These are phyloP conservation scores for Hylyphantes graminicola DNA, from an alignment of 1,140 invertebrate species.

Conservation along the genomic window DNA sequence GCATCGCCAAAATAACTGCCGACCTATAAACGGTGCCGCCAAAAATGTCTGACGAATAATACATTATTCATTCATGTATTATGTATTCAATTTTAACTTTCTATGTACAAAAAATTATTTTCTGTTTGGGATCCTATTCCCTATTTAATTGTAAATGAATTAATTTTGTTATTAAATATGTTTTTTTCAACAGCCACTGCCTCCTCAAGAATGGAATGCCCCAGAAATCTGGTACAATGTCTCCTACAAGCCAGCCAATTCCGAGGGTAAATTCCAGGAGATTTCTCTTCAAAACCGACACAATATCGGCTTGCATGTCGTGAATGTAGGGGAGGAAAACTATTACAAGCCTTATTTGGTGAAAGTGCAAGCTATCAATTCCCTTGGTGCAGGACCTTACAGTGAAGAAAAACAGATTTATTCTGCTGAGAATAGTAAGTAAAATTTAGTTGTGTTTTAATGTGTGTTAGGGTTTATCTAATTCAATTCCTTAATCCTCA, in stretches of 20 bases:
- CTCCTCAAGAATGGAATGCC: slow-evolving; percentile 83
- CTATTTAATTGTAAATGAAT: too few species aligned
- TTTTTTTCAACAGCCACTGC: slow-evolving; percentile 72
- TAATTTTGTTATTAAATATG: neutral
- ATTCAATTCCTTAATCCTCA: too few species aligned
- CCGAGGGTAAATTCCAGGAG: slow-evolving; percentile 78
- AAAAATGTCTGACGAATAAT: too few species aligned
- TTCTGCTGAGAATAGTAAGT: slow-evolving; percentile 85
- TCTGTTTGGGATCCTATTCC: too few species aligned
- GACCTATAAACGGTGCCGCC: too few species aligned
- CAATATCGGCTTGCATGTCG: slow-evolving; percentile 77
- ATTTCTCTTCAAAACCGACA: slow-evolving; percentile 78
- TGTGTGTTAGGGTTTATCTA: neutral
- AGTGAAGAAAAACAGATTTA: slow-evolving; percentile 82
- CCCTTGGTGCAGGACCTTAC: slow-evolving; percentile 82
- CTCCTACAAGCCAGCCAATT: slow-evolving; percentile 78
- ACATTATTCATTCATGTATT: too few species aligned
- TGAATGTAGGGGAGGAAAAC: slow-evolving; percentile 79
- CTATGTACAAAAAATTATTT: too few species aligned
- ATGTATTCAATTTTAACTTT: too few species aligned
- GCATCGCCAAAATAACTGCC: too few species aligned
- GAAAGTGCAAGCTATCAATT: slow-evolving; percentile 84
- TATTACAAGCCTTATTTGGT: slow-evolving; percentile 92
- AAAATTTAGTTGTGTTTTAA: neutral
- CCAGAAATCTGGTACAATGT: slow-evolving; percentile 91